A percentile compares a stretch with the other conserved stretches of the same genome.
Evolutionary conservation across 2,888 invertebrate genomes (phyloP).

Genomic region (Pycnomerus fuliginosus): DNA sequence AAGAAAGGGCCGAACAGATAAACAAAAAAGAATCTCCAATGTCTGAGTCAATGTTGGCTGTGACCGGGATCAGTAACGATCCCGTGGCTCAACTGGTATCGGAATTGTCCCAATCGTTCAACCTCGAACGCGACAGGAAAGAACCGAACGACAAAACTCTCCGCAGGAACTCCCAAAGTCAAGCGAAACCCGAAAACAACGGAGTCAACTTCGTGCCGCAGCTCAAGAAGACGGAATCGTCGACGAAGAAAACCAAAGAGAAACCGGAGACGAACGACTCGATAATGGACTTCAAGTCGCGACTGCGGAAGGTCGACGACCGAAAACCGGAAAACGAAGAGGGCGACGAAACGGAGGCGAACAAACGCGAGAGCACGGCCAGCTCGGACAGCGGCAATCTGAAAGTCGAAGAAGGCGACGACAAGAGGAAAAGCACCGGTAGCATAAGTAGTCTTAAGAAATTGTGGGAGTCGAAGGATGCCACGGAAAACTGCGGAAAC

Average conservation of each 20-base stretch:
- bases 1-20: constrained; percentile 70
- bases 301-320: constrained; percentile 75
- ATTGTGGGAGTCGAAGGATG: constrained; percentile 85
- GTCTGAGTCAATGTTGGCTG: constrained; percentile 47
- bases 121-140: constrained; percentile 59
- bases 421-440: constrained; percentile 87
- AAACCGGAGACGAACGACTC: constrained; percentile 59
- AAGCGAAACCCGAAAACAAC: constrained; percentile 32
- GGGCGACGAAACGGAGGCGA: constrained; percentile 36
- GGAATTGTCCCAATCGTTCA: constrained; percentile 82
- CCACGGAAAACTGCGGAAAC: constrained; percentile 51
- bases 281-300: constrained; percentile 82
- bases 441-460: constrained; percentile 91
- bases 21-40: constrained; percentile 58
- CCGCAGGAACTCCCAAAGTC: constrained; percentile 35
- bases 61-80: constrained; percentile 62
- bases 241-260: constrained; percentile 56
- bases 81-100: constrained; percentile 80
- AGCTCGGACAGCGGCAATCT: constrained; percentile 52
- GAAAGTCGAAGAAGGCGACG: constrained; percentile 67
- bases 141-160: constrained; percentile 10
- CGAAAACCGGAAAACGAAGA: constrained; percentile 50
- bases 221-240: constrained; percentile 72
- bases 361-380: constrained; percentile 53
- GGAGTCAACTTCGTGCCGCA: constrained; percentile 60